Conservation (phyloP, 2,113 vertebrate genomes). For the Dendropsophus ebraccatus region DNA sequence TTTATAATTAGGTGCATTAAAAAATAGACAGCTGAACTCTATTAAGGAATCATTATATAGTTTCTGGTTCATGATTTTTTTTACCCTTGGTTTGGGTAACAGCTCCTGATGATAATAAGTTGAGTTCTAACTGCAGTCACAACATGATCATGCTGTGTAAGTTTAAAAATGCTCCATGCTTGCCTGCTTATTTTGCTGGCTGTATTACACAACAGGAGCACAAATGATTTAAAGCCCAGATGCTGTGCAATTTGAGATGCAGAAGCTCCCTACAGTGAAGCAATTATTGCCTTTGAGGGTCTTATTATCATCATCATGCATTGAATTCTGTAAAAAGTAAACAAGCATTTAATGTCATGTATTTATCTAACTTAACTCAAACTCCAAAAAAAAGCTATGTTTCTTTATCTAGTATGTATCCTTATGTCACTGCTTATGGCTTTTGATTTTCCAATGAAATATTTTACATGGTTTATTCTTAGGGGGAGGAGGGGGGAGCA, state of each 20-base stretch:
- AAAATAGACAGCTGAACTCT: constrained; percentile 58
- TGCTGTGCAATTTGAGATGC: constrained; percentile 73
- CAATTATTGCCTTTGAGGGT: constrained; percentile 74
- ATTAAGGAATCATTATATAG: constrained; percentile 59
- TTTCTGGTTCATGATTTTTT: constrained; percentile 63
- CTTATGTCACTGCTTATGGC: not conserved
- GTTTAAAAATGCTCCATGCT: constrained; percentile 70
- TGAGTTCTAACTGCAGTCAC: constrained; percentile 67
- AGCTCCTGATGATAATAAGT: constrained; percentile 65
- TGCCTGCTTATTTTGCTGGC: constrained; percentile 68
- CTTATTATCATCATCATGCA: constrained; percentile 71
- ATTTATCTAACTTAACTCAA: constrained; percentile 62
- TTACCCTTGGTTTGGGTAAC: constrained; percentile 64
- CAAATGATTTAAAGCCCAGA: constrained; percentile 72
- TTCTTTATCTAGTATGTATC: constrained; percentile 6
- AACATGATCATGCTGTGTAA: constrained; percentile 64
- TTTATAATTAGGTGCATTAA: constrained; percentile 56
- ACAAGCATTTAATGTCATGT: constrained; percentile 63
- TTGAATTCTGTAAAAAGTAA: constrained; percentile 71
- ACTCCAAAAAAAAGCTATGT: not conserved
- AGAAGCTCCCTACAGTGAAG: constrained; percentile 68
- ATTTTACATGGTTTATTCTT: not conserved
- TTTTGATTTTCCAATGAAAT: not conserved
- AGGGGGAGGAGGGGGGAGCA: not conserved
- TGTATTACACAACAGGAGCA: constrained; percentile 66